Conservation (phyloP, 2,888 invertebrate genomes). For the Lithodes maja region DNA sequence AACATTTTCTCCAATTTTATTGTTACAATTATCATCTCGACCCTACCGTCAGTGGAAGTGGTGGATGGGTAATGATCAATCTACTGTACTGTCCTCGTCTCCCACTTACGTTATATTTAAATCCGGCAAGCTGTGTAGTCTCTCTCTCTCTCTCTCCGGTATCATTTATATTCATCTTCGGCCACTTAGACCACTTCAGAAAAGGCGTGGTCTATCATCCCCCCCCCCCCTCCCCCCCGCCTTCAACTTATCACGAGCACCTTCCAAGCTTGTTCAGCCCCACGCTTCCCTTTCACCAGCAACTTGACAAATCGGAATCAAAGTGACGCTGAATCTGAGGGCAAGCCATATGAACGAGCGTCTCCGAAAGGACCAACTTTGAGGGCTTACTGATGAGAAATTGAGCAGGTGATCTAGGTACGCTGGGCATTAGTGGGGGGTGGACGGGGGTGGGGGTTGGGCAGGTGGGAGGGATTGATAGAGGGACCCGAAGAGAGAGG, state of each 20-base stretch:
- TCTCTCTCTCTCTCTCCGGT: not conserved
- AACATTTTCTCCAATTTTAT: no score
- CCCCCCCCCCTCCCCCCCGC: not conserved
- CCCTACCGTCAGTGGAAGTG: no score
- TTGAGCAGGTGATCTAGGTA: conserved; percentile 28
- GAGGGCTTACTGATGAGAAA: conserved; percentile 39
- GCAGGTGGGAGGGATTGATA: not conserved
- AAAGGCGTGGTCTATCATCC: conserved; percentile 48
- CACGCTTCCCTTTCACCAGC: not conserved
- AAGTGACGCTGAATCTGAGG: conserved; percentile 4
- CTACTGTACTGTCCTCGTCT: no score
- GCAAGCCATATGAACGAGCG: not conserved
- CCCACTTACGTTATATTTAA: not conserved
- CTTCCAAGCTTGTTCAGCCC: conserved; percentile 23
- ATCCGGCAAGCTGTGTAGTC: not conserved
- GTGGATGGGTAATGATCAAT: no score
- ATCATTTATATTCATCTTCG: conserved; percentile 55
- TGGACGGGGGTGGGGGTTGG: not conserved
- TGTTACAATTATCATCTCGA: no score
- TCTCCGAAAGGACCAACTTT: not conserved
- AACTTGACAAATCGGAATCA: conserved; percentile 24
- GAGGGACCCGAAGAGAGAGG: not conserved
- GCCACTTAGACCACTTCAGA: conserved; percentile 48
- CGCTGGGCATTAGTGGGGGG: conserved; percentile 13
- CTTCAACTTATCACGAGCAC: conserved; percentile 37